A percentile compares a stretch with the other conserved stretches of the same genome.
Conservation (phyloP, 1,140 invertebrate species). For the Drosophila kanapiae region DNA sequence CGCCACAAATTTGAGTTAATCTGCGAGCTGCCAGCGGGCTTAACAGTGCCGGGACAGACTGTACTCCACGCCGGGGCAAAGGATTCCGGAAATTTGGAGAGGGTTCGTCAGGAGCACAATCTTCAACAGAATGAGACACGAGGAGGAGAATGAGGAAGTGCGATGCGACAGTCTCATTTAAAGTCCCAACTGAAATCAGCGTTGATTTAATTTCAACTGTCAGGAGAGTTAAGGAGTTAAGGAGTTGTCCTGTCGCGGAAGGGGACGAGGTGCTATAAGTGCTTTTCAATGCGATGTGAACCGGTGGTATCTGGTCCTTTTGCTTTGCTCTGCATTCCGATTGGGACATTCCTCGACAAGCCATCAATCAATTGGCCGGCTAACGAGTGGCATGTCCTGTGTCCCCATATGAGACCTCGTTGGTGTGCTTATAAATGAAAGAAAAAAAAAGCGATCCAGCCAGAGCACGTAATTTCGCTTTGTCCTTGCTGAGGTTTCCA, state of each 20-base stretch:
- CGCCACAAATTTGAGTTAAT: constrained; percentile 81
- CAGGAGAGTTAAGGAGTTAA: constrained; percentile 31
- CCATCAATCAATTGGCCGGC: constrained; percentile 77
- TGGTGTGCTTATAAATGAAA: constrained; percentile 10
- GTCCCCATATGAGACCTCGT: constrained; percentile 18
- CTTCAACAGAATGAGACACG: neutral
- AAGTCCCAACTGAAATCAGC: constrained; percentile 64
- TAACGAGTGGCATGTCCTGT: constrained; percentile 66
- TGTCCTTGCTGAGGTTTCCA: constrained; percentile 42
- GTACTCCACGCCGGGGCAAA: constrained; percentile 35
- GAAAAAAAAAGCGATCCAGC: constrained; percentile 12
- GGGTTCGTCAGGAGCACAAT: constrained; percentile 2
- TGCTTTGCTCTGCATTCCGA: constrained; percentile 25
- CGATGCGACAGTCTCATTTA: constrained; percentile 51
- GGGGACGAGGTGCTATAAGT: constrained; percentile 70
- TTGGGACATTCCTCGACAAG: constrained; percentile 58
- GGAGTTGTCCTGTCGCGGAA: constrained; percentile 2
- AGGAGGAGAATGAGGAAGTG: neutral
- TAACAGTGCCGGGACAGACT: constrained; percentile 42
- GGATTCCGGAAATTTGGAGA: constrained; percentile 5
- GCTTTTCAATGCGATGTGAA: constrained; percentile 60
- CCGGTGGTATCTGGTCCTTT: constrained; percentile 26
- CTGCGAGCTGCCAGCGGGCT: constrained; percentile 60
- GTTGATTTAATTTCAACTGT: constrained; percentile 70
- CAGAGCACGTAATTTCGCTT: constrained; percentile 69